Base-by-base conservation (phyloP, 2,888 invertebrate species). In the Plebejus argus region DNA sequence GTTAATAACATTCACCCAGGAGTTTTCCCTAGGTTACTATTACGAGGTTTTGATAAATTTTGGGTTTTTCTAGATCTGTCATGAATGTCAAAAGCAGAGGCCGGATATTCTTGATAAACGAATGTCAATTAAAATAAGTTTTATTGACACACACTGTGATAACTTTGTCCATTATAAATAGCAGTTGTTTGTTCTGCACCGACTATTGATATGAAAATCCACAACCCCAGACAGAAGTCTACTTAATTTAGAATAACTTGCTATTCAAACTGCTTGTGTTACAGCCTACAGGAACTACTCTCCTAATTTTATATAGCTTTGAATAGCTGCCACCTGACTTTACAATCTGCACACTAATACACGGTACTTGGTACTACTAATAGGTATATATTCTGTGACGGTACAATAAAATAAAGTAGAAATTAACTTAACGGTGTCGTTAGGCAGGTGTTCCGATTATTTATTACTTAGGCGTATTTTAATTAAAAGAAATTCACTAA, bases 81-180 rank as follows among this genome's bases (percentile, higher is more conserved):
- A 15, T 18, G 28, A 33, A 28, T 66, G 18, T 12, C 28, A 28
- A 6, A 12, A 66, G 10, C 10, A 66, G 28, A 28, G 15, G 28
- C 15, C 28, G 66, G 66, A 33, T 33, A 28, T 18, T 28, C 28
- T 66, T 66, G 66, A 66, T 66, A 66, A 61, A 23, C 4, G 4
- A 23, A 66, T 66, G 66, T 33, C 66, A 66, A 66, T 66, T 66
- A 66, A 28, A 66, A 66, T 66, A 66, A 66, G 28, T 66, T 66
- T 66, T 66, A 33, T 66, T 61, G 28, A 66, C 28, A 15, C 28
- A 28, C 10, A 66, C 18, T 33, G 66, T 66, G 66, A 66, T 66
- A 66, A 33, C 66, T 66, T 66, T 18, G 66, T 15, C 5, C 28
- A 28, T 49, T 66, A 66, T 66, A 66, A 66, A 66, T 66, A 66